Evolutionary conservation across 2,888 invertebrate genomes (phyloP).

Genomic region (Plutella xylostella): DNA sequence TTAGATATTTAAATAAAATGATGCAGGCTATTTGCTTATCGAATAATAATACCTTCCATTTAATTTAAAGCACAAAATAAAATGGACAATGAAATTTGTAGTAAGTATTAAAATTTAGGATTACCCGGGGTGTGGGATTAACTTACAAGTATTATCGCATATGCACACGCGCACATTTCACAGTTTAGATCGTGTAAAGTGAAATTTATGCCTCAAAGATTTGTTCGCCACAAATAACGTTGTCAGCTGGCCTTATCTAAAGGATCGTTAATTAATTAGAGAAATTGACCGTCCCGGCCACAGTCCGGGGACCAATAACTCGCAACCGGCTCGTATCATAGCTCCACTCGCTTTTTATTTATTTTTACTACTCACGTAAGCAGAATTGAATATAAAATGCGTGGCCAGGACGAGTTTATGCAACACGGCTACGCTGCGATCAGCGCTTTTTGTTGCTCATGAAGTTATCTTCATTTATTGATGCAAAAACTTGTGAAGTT

Average conservation of each 20-base stretch:
- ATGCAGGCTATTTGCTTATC: too few species aligned
- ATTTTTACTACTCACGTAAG: conserved; percentile 67
- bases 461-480: background rate
- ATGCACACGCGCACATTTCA: conserved; percentile 56
- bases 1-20: too few species aligned
- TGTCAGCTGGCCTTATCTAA: conserved; percentile 66
- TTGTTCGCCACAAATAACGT: conserved; percentile 69
- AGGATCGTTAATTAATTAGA: conserved; percentile 70
- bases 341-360: conserved; percentile 57
- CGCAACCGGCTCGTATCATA: conserved; percentile 67
- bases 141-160: too few species aligned
- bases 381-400: conserved; percentile 62
- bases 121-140: too few species aligned
- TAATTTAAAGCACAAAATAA: too few species aligned
- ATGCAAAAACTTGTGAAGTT: too few species aligned
- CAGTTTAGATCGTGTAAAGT: conserved; percentile 63
- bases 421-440: conserved; percentile 12
- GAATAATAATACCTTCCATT: too few species aligned
- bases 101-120: background rate
- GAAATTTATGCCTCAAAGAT: conserved; percentile 67
- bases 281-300: conserved; percentile 65
- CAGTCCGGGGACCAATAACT: conserved; percentile 66
- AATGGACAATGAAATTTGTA: too few species aligned
- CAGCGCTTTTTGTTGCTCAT: background rate
- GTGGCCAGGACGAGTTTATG: conserved; percentile 33